Base-by-base conservation (phyloP, 2,113 vertebrate species). In the Nannobrachium achirus region DNA sequence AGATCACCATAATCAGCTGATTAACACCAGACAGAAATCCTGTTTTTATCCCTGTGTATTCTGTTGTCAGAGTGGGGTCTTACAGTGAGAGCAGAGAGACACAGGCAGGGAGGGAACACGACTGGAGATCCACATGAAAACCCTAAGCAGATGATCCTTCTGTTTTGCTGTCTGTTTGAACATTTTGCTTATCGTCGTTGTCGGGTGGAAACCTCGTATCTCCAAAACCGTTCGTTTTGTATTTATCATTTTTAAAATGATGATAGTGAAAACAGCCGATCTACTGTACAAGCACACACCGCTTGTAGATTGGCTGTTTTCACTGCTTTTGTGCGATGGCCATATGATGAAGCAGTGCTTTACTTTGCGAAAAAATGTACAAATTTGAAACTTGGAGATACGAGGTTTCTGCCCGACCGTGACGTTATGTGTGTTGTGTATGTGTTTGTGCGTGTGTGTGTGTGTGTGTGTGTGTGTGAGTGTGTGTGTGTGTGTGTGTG, bases 1-100 rank as follows among this genome's bases (percentile, higher is more conserved):
- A 33, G 69, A 82, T 78, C 79, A 80, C 78, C 80, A 76, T 85
- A 86, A 90, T 90, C 86, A 89, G 88, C 85, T 86, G 80, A 87
- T 91, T 89, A 84, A 63, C 59, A 69, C 67, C 49, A n/a, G 51
- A 8, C 59, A 69, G 46, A 79, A 80, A 59, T 79, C 75, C 51
- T 56, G 60, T 71, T 50, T 85, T 20, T 55, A 72, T 84, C 73
- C 84, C 73, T 79, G 76, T 63, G 14, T 15, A 16, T 75, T 73
- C 56, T 73, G 9, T 66, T 53, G 56, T 60, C 66, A 65, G 42
- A 42, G 71, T 16, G 56, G 45, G 33, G 6, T 33, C 4, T 19
- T 8, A 4, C 38, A 41, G 33, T 4, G 18, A 55, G 49, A 51
- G 15, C 3, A 51, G 4, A 46, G 44, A 46, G 44, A 46, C 10